Conservation (phyloP, 2,888 invertebrate species). For the Drosophila multiciliata region DNA sequence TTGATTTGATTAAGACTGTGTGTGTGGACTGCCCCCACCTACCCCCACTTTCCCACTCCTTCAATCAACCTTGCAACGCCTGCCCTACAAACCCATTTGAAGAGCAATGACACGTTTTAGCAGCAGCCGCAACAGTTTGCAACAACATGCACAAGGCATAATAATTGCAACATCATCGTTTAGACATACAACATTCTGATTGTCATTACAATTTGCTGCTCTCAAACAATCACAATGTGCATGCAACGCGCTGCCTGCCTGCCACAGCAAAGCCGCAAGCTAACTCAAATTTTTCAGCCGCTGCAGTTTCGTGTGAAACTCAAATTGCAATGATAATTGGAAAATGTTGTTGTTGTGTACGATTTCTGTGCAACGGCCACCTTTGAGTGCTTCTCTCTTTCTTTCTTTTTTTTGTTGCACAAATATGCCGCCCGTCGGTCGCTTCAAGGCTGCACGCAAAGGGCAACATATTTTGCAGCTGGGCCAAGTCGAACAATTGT, state of each 20-base stretch:
- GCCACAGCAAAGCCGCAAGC: conserved; percentile 52
- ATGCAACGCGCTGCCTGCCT: conserved; percentile 29
- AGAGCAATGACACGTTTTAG: conserved; percentile 53
- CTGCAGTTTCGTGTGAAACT: conserved; percentile 47
- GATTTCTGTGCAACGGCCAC: conserved; percentile 23
- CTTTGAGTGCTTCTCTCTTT: conserved; percentile 29
- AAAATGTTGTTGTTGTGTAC: conserved; percentile 48
- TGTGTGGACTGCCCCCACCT: neutral
- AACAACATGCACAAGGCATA: conserved; percentile 23
- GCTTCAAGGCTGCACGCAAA: conserved; percentile 40
- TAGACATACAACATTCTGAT: conserved; percentile 13
- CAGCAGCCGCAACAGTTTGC: neutral
- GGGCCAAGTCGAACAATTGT: conserved; percentile 27
- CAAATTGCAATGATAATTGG: conserved; percentile 69
- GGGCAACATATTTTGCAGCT: conserved; percentile 30
- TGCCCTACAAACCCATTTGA: conserved; percentile 68
- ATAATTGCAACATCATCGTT: conserved; percentile 31
- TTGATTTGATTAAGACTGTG: conserved; percentile 66
- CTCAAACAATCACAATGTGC: conserved; percentile 33
- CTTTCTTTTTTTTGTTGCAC: neutral
- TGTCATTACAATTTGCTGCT: conserved; percentile 23
- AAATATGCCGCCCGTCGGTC: conserved; percentile 19
- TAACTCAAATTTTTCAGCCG: conserved; percentile 72
- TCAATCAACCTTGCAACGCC: conserved; percentile 5
- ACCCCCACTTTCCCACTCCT: neutral